phyloP scores from a whole-genome alignment of 2,797 vertebrate species.

The Poeciliopsis infans region DNA sequence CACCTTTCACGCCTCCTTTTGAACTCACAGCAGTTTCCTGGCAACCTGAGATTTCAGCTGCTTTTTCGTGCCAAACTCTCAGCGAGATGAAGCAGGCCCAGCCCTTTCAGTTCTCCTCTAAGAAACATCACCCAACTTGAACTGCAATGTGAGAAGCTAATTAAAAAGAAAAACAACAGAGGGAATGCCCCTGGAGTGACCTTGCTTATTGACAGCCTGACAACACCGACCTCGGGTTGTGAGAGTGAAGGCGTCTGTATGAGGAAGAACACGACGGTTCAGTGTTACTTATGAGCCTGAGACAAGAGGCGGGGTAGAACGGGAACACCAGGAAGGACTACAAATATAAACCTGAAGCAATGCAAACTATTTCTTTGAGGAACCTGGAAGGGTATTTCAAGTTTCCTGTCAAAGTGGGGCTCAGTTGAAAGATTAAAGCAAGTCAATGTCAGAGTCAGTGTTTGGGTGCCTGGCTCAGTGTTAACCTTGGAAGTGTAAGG shows the following conservation, averaged over 20 bases:
- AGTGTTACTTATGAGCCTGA: background rate
- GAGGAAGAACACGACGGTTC: background rate
- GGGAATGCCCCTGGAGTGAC: background rate
- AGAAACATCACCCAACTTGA: background rate
- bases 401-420: background rate
- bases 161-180: background rate
- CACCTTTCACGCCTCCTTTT: background rate
- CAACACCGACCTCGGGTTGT: background rate
- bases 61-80: background rate
- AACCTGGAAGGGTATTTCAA: background rate
- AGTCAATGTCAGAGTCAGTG: background rate
- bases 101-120: background rate
- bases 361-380: background rate
- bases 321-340: background rate
- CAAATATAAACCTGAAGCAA: background rate
- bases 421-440: background rate
- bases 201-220: background rate
- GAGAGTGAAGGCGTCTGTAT: background rate
- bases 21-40: background rate
- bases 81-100: fast-evolving
- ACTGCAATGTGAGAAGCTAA: background rate
- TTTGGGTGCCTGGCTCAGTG: too few relatives aligned
- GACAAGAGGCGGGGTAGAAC: background rate
- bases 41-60: background rate
- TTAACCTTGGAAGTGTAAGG: too few relatives aligned